Conservation (phyloP, 2,888 invertebrate species). For the Zootermopsis nevadensis region DNA sequence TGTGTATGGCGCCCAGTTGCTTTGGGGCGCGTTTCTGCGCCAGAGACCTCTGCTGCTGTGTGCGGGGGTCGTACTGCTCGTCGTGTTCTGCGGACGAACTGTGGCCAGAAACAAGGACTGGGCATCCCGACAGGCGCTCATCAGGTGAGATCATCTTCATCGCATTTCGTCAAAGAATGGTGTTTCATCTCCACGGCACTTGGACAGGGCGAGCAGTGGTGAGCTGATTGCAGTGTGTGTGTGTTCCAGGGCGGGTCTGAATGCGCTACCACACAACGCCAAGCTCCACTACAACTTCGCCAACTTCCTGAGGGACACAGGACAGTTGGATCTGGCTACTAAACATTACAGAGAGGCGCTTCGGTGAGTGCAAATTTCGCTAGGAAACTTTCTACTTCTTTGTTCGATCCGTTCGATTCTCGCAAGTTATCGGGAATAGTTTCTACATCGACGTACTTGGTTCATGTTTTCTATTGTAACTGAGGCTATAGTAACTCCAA, state of each 20-base stretch:
- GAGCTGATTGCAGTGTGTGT: conserved; percentile 53
- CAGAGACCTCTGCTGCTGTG: conserved; percentile 59
- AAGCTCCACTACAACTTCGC: conserved; percentile 93
- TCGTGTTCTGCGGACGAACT: conserved; percentile 75
- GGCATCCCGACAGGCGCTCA: conserved; percentile 79
- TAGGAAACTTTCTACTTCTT: neutral
- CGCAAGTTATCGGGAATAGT: too few relatives aligned
- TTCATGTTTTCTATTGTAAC: too few relatives aligned
- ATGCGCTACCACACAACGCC: conserved; percentile 85
- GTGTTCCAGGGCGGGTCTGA: conserved; percentile 77
- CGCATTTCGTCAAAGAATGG: too few relatives aligned
- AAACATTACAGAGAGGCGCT: conserved; percentile 83
- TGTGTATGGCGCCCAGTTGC: conserved; percentile 77
- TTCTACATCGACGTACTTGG: too few relatives aligned
- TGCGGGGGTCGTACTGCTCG: conserved; percentile 68
- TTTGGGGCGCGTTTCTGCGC: conserved; percentile 65
- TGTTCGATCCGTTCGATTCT: too few relatives aligned
- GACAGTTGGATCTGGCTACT: conserved; percentile 77
- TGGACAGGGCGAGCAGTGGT: conserved; percentile 51
- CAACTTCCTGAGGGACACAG: conserved; percentile 83
- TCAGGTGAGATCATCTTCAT: conserved; percentile 70
- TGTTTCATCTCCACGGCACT: too few relatives aligned
- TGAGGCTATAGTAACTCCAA: too few relatives aligned
- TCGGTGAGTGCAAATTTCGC: conserved; percentile 68
- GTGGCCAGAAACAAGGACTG: conserved; percentile 80